Base-by-base conservation (phyloP, 2,888 invertebrate species). In the Molorchus minor region DNA sequence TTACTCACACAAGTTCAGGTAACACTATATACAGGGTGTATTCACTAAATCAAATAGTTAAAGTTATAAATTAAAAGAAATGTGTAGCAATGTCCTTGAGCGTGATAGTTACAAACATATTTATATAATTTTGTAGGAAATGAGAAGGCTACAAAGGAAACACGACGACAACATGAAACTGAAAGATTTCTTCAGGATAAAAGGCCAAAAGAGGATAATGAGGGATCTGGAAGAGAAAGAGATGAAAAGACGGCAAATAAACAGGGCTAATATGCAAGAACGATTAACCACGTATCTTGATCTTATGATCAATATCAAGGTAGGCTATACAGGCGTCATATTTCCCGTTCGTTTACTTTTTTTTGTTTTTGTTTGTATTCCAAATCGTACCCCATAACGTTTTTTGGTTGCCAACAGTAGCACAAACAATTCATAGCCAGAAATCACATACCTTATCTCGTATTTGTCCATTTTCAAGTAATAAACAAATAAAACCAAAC, bases 151-250 rank as follows among this genome's bases (percentile, higher is more conserved):
- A 55, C 90, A 94, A 71, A 83, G 95, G 0, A 90, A 92, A 58
- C 80, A 94, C 43, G 94, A 95, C 76, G 90, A 94, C 78, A 93
- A 94, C 77, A 82, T 89, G 69, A 93, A 93, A 74, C 82, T 96
- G 29, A 90, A 93, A 71, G 90, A 92, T 73, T 96, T 96, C 79
- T 87, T 95, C 56, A 88, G 90, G 1, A 87, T 91, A 0, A 96
- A 96, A 79, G 91, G 92, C 0, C 93, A 94, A 64, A 90, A 90
- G 68, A 77, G 89, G n/a, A 82, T 90, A 21, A 91, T 91, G 75
- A 86, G 86, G 0, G 91, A 92, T 61, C 81, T 92, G 7, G 90
- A 91, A 69, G 87, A 86, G 45, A 89, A 89, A 65, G 90, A 90
- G 10, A 85, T 86, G 51, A 88, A 88, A 65, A 91, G 90, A 75